phyloP scores from a whole-genome alignment of 2,888 invertebrate genomes.

The Drosophila ezoana region DNA sequence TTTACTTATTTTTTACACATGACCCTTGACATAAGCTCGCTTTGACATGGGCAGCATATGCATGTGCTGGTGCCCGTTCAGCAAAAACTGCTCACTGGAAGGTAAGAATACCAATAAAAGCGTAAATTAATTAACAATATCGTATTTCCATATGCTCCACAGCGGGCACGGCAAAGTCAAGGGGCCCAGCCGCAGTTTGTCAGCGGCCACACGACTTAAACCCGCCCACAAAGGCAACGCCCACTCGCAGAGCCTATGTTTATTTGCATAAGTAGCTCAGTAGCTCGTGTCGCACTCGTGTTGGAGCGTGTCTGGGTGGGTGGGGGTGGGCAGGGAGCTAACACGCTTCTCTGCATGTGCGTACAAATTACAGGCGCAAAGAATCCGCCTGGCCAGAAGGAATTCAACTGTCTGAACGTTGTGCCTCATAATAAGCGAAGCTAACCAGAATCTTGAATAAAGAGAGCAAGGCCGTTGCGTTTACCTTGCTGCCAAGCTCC shows the following conservation, averaged over 20 bases:
- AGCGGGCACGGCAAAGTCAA: slow-evolving; percentile 33
- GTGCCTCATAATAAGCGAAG: slow-evolving; percentile 75
- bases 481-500: slow-evolving; percentile 18
- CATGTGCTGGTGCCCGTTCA: slow-evolving; percentile 18
- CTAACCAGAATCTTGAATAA: slow-evolving; percentile 72
- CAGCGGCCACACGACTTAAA: slow-evolving; percentile 8
- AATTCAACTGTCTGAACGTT: slow-evolving; percentile 78
- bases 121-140: slow-evolving; percentile 79
- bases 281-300: slow-evolving; percentile 13
- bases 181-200: slow-evolving; percentile 29
- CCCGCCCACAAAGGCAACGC: slow-evolving; percentile 38
- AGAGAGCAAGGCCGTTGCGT: slow-evolving; percentile 51
- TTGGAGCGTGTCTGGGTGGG: no score
- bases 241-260: slow-evolving; percentile 62
- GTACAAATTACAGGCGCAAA: slow-evolving; percentile 66
- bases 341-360: slow-evolving; percentile 45
- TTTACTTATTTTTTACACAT: slow-evolving; percentile 43
- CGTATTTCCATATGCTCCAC: slow-evolving; percentile 66
- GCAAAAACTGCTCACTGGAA: slow-evolving; percentile 51
- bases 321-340: slow-evolving; percentile 4
- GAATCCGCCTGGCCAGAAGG: slow-evolving; percentile 42
- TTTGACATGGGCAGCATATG: slow-evolving; percentile 60
- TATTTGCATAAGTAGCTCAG: slow-evolving; percentile 77
- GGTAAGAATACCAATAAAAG: slow-evolving; percentile 62
- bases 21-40: slow-evolving; percentile 56